Evolutionary conservation across 2,888 invertebrate species (phyloP).

Genomic region (Eurytoma adleriae): DNA sequence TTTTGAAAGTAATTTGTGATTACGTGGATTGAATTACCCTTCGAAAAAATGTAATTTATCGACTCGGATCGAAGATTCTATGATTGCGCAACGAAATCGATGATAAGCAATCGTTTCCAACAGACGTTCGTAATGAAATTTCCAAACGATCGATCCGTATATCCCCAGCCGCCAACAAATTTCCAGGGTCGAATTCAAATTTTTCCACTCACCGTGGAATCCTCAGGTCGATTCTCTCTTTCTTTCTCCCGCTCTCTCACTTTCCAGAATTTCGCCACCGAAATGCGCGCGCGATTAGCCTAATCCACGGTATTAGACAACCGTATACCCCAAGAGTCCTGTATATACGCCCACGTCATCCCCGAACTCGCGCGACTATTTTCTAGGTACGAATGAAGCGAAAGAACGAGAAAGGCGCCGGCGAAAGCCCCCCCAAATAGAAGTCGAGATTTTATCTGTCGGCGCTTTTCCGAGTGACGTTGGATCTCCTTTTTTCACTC

Average conservation of each 20-base stretch:
- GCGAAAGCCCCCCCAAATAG: neutral
- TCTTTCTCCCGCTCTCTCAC: neutral
- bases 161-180: neutral
- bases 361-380: constrained; percentile 3
- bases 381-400: neutral
- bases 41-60: no score
- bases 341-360: neutral
- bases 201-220: constrained; percentile 11
- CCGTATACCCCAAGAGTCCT: neutral
- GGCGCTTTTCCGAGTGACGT: neutral
- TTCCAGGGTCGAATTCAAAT: constrained; percentile 42
- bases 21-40: no score
- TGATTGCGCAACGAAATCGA: no score
- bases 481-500: neutral
- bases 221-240: neutral
- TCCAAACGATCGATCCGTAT: no score
- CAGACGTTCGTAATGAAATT: no score
- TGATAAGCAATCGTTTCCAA: no score
- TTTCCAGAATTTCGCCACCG: constrained; percentile 7
- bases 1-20: no score
- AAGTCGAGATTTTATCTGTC: neutral
- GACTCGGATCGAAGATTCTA: no score
- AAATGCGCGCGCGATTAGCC: constrained; percentile 20
- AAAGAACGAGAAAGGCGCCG: neutral
- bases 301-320: constrained; percentile 29